A percentile compares a stretch with the other conserved stretches of the same genome.
These are phyloP conservation scores for Lasioglossum albipes DNA, from an alignment of 1,140 invertebrate genomes.

Conservation along the genomic window DNA sequence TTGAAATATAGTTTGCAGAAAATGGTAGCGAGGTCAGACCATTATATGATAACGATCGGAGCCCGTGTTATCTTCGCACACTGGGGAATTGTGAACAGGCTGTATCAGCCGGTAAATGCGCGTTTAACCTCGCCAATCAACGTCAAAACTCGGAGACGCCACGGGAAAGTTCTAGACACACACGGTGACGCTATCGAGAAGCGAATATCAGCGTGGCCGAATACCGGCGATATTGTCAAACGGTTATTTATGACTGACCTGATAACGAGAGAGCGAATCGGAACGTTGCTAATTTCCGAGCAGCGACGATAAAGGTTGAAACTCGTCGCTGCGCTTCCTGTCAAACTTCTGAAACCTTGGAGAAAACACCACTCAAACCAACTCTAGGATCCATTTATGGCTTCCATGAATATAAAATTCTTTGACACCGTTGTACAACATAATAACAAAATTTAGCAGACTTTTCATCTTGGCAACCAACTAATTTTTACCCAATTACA, in stretches of 20 bases:
- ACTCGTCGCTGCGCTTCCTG: not conserved
- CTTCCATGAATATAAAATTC: too few relatives aligned
- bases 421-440: too few relatives aligned
- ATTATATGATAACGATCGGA: not conserved
- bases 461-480: too few relatives aligned
- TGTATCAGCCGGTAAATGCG: conserved; percentile 38
- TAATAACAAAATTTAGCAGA: too few relatives aligned
- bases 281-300: conserved; percentile 14
- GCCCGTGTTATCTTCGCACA: conserved; percentile 25
- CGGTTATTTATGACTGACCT: conserved; percentile 28
- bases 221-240: conserved; percentile 44
- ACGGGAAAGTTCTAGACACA: conserved; percentile 18
- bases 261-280: conserved; percentile 12
- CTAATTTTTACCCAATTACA: too few relatives aligned
- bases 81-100: not conserved
- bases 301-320: conserved; percentile 4
- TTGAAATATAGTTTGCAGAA: not conserved
- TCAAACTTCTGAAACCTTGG: too few relatives aligned
- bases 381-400: too few relatives aligned
- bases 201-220: conserved; percentile 13
- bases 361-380: too few relatives aligned
- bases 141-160: not conserved
- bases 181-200: conserved; percentile 26
- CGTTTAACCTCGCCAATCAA: conserved; percentile 35
- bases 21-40: conserved; percentile 10